A percentile compares a stretch with the other conserved stretches of the same genome.
Evolutionary conservation across 2,888 invertebrate genomes (phyloP).

Genomic region (Sarcophaga rosellei): DNA sequence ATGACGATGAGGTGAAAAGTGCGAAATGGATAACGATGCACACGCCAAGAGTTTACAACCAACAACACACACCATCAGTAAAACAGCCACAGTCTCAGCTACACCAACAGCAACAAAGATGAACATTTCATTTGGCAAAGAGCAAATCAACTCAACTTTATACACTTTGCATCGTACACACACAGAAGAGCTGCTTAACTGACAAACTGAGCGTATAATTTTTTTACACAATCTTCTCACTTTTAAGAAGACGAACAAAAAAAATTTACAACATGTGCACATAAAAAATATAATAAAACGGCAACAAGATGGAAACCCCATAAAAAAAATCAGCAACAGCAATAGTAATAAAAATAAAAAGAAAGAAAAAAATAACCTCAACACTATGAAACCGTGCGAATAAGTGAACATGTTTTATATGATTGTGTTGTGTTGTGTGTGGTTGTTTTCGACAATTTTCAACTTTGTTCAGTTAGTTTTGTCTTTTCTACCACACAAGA

Average conservation of each 20-base stretch:
- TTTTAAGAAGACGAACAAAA: constrained; percentile 23
- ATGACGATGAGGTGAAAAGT: constrained; percentile 62
- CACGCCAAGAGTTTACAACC: constrained; percentile 11
- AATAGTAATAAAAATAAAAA: not conserved
- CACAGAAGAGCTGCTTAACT: constrained; percentile 40
- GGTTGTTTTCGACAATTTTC: constrained; percentile 34
- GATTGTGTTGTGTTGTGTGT: constrained; percentile 14
- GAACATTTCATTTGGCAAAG: constrained; percentile 25
- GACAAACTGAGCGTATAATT: constrained; percentile 67
- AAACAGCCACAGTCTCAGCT: not conserved
- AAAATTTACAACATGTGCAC: constrained; percentile 22
- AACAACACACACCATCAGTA: not conserved
- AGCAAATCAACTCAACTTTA: constrained; percentile 45
- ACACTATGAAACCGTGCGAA: constrained; percentile 60
- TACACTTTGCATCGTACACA: constrained; percentile 18
- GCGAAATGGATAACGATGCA: constrained; percentile 58
- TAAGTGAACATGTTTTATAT: constrained; percentile 32
- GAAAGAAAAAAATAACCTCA: constrained; percentile 38
- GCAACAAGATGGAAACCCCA: too few relatives aligned
- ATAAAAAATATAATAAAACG: not conserved
- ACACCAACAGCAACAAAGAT: not conserved
- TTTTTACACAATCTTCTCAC: constrained; percentile 63
- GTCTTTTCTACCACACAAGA: constrained; percentile 23
- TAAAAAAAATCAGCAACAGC: not conserved
- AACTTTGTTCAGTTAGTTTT: constrained; percentile 47